Evolutionary conservation across 1,140 invertebrate genomes (phyloP), one percentile per base, ranked within the genome.

Genomic region (Centruroides vittatus): DNA sequence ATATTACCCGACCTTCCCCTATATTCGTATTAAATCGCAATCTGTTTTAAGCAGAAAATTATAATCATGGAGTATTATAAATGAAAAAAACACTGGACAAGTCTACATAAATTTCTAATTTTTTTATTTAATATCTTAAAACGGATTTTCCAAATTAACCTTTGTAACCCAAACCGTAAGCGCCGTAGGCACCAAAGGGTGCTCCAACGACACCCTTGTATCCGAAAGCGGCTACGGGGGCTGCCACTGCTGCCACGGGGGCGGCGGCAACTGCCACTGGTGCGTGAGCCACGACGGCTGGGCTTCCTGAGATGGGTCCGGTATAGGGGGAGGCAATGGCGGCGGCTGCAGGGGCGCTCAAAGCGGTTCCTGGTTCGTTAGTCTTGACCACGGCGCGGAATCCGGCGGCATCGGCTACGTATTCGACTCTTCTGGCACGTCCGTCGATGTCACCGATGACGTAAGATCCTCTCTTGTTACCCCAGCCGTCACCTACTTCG

Each of bases 401-500:
- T 53, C 61, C 61, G 35, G 9, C n/a, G 34, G 10, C 50, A 35
- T 61, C 61, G 34, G 61, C 61, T 13, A 61, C 48, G 55, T 61
- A 61, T 5, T 58, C 55, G 7, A 65, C 64, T 5, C 52, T 9
- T 13, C 64, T 13, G 7, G 53, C 53, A 8, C 64, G 55, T 13
- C 64, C 64, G 50, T 65, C 64, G 13, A 52, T 57, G 41, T 61
- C 58, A 34, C 35, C 12, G 6, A 66, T 10, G 23, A 13, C 47
- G 54, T 66, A 66, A 7, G 59, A 52, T 34, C 64, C 64, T 6
- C 41, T 41, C 35, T 53, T 53, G 54, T 68, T 67, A 12, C 67
- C 66, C 11, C 61, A 53, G 46, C 53, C 67, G 48, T 69, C 66
- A 12, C 62, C 67, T 23, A 60, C 60, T 59, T 69, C 67, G 35